A percentile compares a stretch with the other conserved stretches of the same genome.
Evolutionary conservation across 2,888 invertebrate genomes (phyloP).

Genomic region (Polymixis flavicincta): DNA sequence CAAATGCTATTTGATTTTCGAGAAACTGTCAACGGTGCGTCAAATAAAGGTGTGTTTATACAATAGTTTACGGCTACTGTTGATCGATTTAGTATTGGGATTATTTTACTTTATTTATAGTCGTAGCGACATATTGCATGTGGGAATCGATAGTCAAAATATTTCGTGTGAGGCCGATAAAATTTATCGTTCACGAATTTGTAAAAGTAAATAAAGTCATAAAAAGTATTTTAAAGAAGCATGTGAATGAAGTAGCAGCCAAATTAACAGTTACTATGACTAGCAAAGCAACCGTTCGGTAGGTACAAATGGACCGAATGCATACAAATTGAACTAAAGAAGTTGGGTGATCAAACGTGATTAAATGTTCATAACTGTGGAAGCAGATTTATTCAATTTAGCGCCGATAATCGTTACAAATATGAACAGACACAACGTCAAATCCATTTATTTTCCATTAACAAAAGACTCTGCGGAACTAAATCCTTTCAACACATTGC

Average conservation of each 20-base stretch:
- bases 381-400: background rate
- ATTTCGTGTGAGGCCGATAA: conserved; percentile 16
- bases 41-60: conserved; percentile 57
- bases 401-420: background rate
- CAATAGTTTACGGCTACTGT: conserved; percentile 47
- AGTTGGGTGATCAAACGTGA: background rate
- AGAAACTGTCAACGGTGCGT: conserved; percentile 52
- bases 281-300: background rate
- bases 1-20: conserved; percentile 22
- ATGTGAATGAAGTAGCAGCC: conserved; percentile 16
- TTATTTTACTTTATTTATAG: conserved; percentile 50
- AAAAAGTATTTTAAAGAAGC: conserved; percentile 21
- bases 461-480: background rate
- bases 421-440: too few relatives aligned
- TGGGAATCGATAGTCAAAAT: conserved; percentile 36
- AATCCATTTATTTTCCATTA: background rate
- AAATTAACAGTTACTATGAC: conserved; percentile 31
- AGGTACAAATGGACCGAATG: background rate
- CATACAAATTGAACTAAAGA: background rate
- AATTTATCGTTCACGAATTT: conserved; percentile 8
- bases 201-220: conserved; percentile 12
- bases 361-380: background rate
- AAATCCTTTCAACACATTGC: background rate
- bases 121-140: conserved; percentile 33
- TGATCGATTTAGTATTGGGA: conserved; percentile 55